Conservation (phyloP, 2,113 vertebrate species). For the Dunckerocampus dactyliophorus region DNA sequence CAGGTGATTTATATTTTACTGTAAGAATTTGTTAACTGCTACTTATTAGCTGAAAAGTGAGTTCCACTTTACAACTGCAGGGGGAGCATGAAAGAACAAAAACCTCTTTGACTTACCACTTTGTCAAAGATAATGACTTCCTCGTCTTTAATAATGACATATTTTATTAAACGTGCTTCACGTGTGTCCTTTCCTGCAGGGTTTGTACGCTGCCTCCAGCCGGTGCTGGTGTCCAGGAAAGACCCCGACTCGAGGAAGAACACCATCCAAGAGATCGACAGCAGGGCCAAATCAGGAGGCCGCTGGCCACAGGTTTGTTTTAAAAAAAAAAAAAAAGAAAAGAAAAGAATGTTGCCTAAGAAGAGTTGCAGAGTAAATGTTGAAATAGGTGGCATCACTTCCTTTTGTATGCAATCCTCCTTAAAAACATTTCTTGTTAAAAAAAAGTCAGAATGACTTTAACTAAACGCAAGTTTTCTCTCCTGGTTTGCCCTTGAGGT, state of each 20-base stretch:
- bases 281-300: conserved; percentile 80
- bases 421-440: neutral
- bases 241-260: conserved; percentile 92
- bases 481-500: conserved; percentile 73
- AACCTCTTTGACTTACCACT: no score
- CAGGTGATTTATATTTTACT: no score
- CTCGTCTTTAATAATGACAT: neutral
- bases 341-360: neutral
- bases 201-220: conserved; percentile 81
- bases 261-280: conserved; percentile 85
- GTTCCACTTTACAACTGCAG: neutral
- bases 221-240: conserved; percentile 85
- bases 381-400: conserved; percentile 7
- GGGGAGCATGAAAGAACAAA: neutral
- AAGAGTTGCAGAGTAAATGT: neutral
- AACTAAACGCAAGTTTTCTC: neutral
- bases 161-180: neutral
- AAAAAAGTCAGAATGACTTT: neutral
- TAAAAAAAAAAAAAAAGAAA: neutral
- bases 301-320: conserved; percentile 88
- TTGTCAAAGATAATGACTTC: neutral
- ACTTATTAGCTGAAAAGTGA: no score
- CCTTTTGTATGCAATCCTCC: neutral
- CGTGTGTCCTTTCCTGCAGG: conserved; percentile 40
- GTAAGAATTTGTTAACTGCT: no score